These are phyloP conservation scores for Geophilus truncorum DNA, from an alignment of 2,888 invertebrate genomes.

Conservation along the genomic window DNA sequence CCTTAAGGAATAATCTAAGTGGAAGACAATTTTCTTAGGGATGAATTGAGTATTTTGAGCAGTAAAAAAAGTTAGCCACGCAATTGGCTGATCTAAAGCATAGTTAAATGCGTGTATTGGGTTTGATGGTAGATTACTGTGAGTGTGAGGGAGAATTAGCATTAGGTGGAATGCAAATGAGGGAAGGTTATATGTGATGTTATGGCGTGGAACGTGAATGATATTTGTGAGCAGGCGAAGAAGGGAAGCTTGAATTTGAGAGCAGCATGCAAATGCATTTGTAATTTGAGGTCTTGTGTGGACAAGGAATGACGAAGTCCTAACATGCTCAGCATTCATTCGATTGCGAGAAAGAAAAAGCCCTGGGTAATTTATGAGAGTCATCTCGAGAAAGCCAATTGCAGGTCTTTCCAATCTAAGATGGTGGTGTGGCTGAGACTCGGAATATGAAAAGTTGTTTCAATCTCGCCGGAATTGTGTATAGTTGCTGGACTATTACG, in stretches of 20 bases:
- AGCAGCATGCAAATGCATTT: slow-evolving; percentile 24
- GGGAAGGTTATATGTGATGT: background rate
- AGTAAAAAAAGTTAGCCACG: background rate
- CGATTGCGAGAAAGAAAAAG: background rate
- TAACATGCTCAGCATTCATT: slow-evolving; percentile 27
- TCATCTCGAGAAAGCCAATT: slow-evolving; percentile 17
- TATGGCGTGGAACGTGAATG: slow-evolving; percentile 16
- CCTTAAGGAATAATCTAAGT: slow-evolving; percentile 17
- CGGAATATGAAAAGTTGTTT: slow-evolving; percentile 11
- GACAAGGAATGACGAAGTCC: slow-evolving; percentile 23
- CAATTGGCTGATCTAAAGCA: background rate
- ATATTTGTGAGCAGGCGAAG: slow-evolving; percentile 7
- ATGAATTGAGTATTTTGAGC: slow-evolving; percentile 16
- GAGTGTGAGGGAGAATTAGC: slow-evolving; percentile 7
- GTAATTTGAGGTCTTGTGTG: slow-evolving; percentile 24
- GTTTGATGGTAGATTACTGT: slow-evolving; percentile 1
- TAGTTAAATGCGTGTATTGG: background rate
- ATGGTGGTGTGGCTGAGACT: background rate
- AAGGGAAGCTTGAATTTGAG: background rate
- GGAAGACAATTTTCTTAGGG: background rate
- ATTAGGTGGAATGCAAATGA: slow-evolving; percentile 18
- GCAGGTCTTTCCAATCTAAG: background rate
- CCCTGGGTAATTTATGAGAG: background rate
- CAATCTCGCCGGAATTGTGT: slow-evolving; percentile 21
- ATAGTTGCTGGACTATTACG: slow-evolving; percentile 17